These are phyloP conservation scores for Brachylomia viminalis DNA, from an alignment of 2,888 invertebrate species.

Conservation along the genomic window DNA sequence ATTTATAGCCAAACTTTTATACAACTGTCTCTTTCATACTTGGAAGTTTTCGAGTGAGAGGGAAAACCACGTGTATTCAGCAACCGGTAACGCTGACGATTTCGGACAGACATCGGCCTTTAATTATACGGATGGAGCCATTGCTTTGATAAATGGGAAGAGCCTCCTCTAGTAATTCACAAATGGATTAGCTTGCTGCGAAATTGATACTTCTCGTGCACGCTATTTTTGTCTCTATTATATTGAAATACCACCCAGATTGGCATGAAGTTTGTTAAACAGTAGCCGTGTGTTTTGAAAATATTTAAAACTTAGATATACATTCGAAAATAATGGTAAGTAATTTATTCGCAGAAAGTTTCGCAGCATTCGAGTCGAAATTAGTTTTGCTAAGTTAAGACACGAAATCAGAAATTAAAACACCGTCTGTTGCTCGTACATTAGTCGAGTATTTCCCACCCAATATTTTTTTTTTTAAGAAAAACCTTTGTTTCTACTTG, in stretches of 20 bases:
- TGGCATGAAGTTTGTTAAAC: conserved; percentile 12
- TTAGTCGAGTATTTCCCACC: conserved; percentile 9
- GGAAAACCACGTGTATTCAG: conserved; percentile 27
- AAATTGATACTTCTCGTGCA: conserved; percentile 45
- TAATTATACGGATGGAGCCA: conserved; percentile 63
- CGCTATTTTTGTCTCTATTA: conserved; percentile 46
- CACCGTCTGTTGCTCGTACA: background rate
- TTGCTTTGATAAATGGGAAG: conserved; percentile 65
- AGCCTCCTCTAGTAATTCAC: conserved; percentile 49
- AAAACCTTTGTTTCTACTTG: conserved; percentile 27
- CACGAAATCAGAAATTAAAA: background rate
- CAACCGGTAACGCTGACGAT: conserved; percentile 33
- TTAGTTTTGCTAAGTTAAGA: conserved; percentile 29
- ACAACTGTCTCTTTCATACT: conserved; percentile 29
- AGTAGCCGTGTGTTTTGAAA: conserved; percentile 10
- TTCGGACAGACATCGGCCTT: conserved; percentile 18
- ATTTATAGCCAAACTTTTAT: conserved; percentile 40
- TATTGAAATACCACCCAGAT: conserved; percentile 24
- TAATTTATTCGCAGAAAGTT: conserved; percentile 57
- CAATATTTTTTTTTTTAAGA: too few relatives aligned
- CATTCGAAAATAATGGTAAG: conserved; percentile 41
- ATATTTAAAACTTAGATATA: conserved; percentile 20
- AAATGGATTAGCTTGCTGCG: conserved; percentile 39
- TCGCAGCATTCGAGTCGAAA: conserved; percentile 43
- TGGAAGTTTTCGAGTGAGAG: conserved; percentile 36